Base-by-base conservation (phyloP, 2,888 invertebrate species). In the Standfussiana lucernea region DNA sequence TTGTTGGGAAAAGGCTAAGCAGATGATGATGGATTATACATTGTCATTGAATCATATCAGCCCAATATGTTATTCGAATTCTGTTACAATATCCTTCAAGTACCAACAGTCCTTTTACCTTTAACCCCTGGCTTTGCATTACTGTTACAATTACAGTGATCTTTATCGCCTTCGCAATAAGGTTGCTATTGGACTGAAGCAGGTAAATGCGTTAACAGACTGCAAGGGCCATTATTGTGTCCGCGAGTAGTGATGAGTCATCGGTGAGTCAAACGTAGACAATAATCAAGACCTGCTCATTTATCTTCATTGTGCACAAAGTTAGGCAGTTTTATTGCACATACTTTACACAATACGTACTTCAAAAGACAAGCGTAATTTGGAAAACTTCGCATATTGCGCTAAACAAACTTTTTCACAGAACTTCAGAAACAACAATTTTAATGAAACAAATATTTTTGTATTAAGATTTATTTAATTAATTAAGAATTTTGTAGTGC, bases 401-500 rank as follows among this genome's bases (percentile, higher is more conserved):
- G 21, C 21, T 77, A 28, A 35, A 24, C 15, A 5, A 71, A 62
- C 1, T 45, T 79, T 42, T 15, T 8, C 35, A 71, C 13, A 71
- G 10, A 45, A 21, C 8, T 70, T 21, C 8, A 10, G 2, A 61
- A 13, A 72, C 24, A 71, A 59, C 47, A 35, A 61, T 50, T 35
- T 18, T 50, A 37, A 50, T 28, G 15, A 21, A 42, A 69, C 24
- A 45, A 62, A 21, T 42, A 1, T 0, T 61, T 21, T 32, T 32
- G 2, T 11, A 6, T 28, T 2, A 65, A 42, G 53, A 80, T 80
- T 73, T 64, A 65, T 78, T 56, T 28, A 56, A 72, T 78, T 50
- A 32, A 81, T 79, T 47, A 68, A 32, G 59, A 75, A 42, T 56
- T 80, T 42, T 11, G 3, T 7, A 42, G 40, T 37, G 13, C 32